Percentiles rank a stretch among this genome's conserved stretches.
These are phyloP conservation scores for Platycnemis pennipes DNA, from an alignment of 2,888 invertebrate species.

Conservation along the genomic window DNA sequence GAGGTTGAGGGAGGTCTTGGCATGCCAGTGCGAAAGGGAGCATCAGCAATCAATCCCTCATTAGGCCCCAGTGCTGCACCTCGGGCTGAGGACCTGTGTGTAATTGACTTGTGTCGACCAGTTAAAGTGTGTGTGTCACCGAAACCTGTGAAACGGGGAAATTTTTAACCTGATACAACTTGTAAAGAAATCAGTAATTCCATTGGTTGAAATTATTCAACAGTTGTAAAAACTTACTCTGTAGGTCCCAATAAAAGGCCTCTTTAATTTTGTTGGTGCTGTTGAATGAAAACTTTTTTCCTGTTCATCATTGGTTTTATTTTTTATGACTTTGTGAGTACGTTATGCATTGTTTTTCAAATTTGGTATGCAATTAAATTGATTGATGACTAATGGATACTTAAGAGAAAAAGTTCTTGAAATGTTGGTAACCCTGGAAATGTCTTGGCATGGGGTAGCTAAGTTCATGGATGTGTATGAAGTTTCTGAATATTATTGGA, in stretches of 20 bases:
- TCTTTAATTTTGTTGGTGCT: background rate
- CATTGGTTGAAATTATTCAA: background rate
- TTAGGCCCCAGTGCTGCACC: constrained; percentile 69
- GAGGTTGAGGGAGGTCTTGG: constrained; percentile 79
- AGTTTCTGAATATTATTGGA: no score
- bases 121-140: constrained; percentile 93
- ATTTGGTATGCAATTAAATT: no score
- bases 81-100: constrained; percentile 80
- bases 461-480: no score
- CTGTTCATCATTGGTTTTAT: no score
- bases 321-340: no score
- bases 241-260: background rate
- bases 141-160: constrained; percentile 92
- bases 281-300: no score
- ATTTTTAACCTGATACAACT: background rate
- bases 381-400: no score
- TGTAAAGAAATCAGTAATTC: background rate
- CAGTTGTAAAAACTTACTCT: background rate
- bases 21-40: constrained; percentile 66
- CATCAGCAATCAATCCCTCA: constrained; percentile 70
- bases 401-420: no score
- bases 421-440: no score
- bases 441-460: no score
- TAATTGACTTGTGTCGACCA: constrained; percentile 91
- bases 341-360: no score